phyloP scores from a whole-genome alignment of 2,888 invertebrate genomes.

The Pomacea canaliculata region DNA sequence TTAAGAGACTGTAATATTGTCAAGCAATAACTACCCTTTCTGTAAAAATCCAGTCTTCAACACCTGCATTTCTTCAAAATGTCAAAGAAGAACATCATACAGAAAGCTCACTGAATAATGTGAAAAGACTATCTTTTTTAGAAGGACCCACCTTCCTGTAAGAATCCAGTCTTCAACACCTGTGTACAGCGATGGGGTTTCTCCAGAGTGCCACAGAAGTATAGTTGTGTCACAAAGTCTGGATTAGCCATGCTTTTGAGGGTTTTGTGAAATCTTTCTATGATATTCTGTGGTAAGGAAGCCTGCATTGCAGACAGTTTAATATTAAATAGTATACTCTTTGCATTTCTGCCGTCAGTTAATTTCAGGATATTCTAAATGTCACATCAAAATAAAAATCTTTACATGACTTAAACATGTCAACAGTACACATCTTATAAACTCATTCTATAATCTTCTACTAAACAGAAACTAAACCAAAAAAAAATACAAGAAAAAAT shows the following conservation, averaged over 20 bases:
- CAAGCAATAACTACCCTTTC: constrained; percentile 43
- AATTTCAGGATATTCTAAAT: too few relatives aligned
- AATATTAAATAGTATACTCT: too few relatives aligned
- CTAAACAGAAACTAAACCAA: too few relatives aligned
- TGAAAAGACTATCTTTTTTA: neutral
- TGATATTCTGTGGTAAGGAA: constrained; percentile 40
- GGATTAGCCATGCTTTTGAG: constrained; percentile 46
- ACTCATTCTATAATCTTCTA: too few relatives aligned
- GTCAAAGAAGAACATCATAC: constrained; percentile 59
- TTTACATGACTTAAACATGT: too few relatives aligned
- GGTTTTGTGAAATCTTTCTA: constrained; percentile 42
- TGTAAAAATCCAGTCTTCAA: constrained; percentile 59
- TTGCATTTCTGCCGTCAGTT: too few relatives aligned
- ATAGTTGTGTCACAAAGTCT: constrained; percentile 56
- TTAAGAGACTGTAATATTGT: too few relatives aligned
- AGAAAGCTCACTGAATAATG: too few relatives aligned
- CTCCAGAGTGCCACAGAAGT: constrained; percentile 61
- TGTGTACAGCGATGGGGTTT: constrained; percentile 54
- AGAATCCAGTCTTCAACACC: constrained; percentile 61
- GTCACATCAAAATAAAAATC: too few relatives aligned
- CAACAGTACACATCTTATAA: too few relatives aligned
- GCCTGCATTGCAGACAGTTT: constrained; percentile 36
- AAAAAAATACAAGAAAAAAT: too few relatives aligned
- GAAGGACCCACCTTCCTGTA: constrained; percentile 50
- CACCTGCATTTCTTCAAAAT: constrained; percentile 56